Evolutionary conservation across 2,797 vertebrate species (phyloP).

Genomic region (Tinamus major): DNA sequence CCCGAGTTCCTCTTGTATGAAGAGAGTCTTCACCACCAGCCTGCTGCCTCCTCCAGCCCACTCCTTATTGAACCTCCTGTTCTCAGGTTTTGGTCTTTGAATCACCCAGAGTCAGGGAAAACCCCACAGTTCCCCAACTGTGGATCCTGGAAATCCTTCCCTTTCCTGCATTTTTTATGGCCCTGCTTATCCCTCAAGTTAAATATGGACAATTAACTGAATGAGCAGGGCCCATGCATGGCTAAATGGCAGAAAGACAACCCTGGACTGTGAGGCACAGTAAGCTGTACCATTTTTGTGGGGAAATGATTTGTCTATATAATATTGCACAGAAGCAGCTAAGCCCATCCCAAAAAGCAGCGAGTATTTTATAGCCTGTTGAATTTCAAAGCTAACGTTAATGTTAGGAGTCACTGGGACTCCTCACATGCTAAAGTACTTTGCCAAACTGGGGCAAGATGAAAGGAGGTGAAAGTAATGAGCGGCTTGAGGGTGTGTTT

Average conservation of each 20-base stretch:
- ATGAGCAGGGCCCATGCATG: not conserved
- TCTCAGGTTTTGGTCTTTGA: conserved; percentile 4
- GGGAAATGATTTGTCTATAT: not conserved
- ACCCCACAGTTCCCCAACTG: not conserved
- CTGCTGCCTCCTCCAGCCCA: not conserved
- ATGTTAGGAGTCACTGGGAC: conserved; percentile 56
- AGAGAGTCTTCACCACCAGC: not conserved
- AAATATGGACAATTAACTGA: not conserved
- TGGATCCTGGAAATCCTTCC: conserved; percentile 28
- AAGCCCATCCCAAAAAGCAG: not conserved
- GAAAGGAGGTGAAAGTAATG: conserved; percentile 63
- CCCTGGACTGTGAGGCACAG: not conserved
- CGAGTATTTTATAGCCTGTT: not conserved
- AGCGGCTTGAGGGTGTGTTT: conserved; percentile 59
- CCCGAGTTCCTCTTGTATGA: not conserved
- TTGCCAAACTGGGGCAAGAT: conserved; percentile 52
- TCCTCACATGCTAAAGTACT: conserved; percentile 57
- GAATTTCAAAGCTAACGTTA: conserved; percentile 50
- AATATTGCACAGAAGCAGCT: not conserved
- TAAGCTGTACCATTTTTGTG: not conserved
- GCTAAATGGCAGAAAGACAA: not conserved
- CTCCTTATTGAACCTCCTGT: not conserved
- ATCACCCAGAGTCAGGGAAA: too few relatives aligned
- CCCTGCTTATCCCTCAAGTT: not conserved
- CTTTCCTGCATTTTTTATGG: conserved; percentile 28